A percentile compares a stretch with the other conserved stretches of the same genome.
Evolutionary conservation across 2,113 vertebrate species (phyloP).

Genomic region (Origma solitaria): DNA sequence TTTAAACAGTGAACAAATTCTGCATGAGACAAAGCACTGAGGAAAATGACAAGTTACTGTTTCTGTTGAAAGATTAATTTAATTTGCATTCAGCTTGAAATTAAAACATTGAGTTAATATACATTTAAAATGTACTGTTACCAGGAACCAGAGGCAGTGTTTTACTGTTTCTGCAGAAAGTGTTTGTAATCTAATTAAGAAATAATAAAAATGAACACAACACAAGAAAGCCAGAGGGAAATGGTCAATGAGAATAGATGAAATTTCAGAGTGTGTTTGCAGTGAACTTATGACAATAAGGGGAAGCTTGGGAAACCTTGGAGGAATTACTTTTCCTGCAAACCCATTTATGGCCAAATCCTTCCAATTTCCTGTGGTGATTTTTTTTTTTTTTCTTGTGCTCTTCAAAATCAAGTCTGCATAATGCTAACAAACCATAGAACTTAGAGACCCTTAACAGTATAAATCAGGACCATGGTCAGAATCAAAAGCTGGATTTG

Average conservation of each 20-base stretch:
- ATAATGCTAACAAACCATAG: not conserved
- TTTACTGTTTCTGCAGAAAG: not conserved
- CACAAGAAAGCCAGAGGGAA: not conserved
- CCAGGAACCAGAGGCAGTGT: not conserved
- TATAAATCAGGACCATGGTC: not conserved
- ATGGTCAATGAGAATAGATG: not conserved
- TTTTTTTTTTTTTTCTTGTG: not conserved
- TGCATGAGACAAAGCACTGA: not conserved
- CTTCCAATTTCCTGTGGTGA: not conserved
- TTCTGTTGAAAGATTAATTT: not conserved
- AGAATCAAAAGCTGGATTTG: not conserved
- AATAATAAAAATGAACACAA: not conserved
- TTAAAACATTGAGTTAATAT: not conserved
- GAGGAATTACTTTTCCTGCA: not conserved
- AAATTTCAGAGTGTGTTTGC: not conserved
- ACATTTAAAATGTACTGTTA: not conserved
- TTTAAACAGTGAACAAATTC: not conserved
- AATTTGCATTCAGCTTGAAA: not conserved
- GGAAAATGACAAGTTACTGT: not conserved
- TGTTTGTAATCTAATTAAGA: conserved; percentile 23
- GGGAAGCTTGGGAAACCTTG: not conserved
- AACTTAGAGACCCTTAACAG: not conserved
- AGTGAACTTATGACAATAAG: not conserved
- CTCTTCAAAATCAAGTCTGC: not conserved
- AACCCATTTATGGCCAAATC: not conserved